phyloP scores from a whole-genome alignment of 2,888 invertebrate species.

The Zygothrica quintamaculata region DNA sequence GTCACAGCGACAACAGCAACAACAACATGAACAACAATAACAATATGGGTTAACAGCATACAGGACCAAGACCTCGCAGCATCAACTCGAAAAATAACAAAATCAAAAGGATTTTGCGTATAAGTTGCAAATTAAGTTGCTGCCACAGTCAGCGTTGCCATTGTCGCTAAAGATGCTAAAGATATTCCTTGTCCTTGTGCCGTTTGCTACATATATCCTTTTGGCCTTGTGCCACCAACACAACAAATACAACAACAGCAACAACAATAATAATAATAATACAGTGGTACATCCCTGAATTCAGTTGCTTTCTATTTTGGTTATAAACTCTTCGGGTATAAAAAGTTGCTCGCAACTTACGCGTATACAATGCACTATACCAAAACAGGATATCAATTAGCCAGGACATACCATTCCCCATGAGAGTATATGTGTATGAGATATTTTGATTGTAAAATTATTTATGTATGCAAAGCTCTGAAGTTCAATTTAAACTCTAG shows the following conservation, averaged over 20 bases:
- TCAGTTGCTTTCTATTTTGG: slow-evolving; percentile 47
- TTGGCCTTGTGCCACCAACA: slow-evolving; percentile 60
- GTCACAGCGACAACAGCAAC: slow-evolving; percentile 15
- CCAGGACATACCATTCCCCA: not conserved
- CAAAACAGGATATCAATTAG: not conserved
- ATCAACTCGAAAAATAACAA: slow-evolving; percentile 63
- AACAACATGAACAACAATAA: slow-evolving; percentile 24
- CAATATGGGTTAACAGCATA: slow-evolving; percentile 12
- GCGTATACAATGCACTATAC: slow-evolving; percentile 6
- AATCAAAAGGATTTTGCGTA: slow-evolving; percentile 80
- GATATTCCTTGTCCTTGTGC: slow-evolving; percentile 41
- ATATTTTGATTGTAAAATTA: too few species aligned
- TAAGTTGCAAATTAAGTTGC: slow-evolving; percentile 81
- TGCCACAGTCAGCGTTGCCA: slow-evolving; percentile 14
- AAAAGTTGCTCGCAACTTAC: slow-evolving; percentile 6
- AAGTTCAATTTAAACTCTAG: too few species aligned
- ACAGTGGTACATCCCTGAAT: slow-evolving; percentile 34
- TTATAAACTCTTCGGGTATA: slow-evolving; percentile 35
- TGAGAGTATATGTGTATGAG: too few species aligned
- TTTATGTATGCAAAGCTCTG: too few species aligned
- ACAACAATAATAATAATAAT: slow-evolving; percentile 6
- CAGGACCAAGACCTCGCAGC: slow-evolving; percentile 6
- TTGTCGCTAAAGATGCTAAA: slow-evolving; percentile 34
- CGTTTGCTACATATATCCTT: slow-evolving; percentile 66
- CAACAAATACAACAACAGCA: slow-evolving; percentile 16